Conservation (phyloP, 1,140 invertebrate species). For the Chlorops oryzae region DNA sequence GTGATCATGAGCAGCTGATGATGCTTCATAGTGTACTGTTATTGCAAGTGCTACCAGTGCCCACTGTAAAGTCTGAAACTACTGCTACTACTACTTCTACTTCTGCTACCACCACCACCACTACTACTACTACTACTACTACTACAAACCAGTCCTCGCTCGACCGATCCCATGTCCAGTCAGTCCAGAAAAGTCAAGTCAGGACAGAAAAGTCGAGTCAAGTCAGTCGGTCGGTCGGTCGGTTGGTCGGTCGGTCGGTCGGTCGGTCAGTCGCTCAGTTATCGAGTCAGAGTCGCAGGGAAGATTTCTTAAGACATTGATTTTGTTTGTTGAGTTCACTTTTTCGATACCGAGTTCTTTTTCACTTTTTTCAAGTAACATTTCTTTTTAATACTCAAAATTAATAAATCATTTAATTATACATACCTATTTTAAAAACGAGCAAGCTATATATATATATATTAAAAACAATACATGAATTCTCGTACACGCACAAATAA, state of each 20-base stretch:
- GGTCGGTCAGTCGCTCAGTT: too few species aligned
- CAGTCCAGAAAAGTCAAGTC: too few species aligned
- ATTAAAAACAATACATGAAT: not conserved
- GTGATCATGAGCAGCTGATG: too few species aligned
- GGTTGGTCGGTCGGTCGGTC: too few species aligned
- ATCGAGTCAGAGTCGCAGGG: slow-evolving; percentile 6
- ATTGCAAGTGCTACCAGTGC: not conserved
- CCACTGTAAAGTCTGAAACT: too few species aligned
- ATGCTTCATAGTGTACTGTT: too few species aligned
- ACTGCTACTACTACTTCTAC: slow-evolving; percentile 3
- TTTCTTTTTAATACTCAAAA: not conserved
- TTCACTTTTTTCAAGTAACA: not conserved
- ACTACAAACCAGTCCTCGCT: not conserved
- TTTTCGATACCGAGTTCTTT: too few species aligned
- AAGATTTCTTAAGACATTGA: slow-evolving; percentile 4
- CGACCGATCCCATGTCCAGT: too few species aligned
- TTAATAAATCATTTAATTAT: not conserved
- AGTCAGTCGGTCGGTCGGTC: too few species aligned
- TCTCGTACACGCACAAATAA: not conserved
- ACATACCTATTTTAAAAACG: not conserved
- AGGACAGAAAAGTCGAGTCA: too few species aligned
- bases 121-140: slow-evolving; percentile 9
- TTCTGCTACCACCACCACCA: not conserved
- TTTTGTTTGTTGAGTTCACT: slow-evolving; percentile 13
- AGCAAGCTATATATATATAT: not conserved